Evolutionary conservation across 2,888 invertebrate species (phyloP).

Genomic region (Cynaeus angustus): DNA sequence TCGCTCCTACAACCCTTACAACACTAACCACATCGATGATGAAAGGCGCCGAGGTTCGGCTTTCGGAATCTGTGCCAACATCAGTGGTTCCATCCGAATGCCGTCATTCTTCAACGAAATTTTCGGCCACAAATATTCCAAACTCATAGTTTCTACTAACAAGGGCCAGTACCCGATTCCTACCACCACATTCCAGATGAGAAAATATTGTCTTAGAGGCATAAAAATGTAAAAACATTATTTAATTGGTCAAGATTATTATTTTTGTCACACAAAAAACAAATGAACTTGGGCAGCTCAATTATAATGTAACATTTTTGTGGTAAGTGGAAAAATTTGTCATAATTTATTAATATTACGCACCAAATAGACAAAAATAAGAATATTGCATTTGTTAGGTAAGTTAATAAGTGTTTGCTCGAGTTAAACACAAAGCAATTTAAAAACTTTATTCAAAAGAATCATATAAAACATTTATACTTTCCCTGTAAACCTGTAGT

Average conservation of each 20-base stretch:
- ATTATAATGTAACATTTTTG: too few relatives aligned
- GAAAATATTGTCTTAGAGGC: too few relatives aligned
- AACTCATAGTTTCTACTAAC: constrained; percentile 83
- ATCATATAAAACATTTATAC: constrained; percentile 62
- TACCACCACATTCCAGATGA: constrained; percentile 68
- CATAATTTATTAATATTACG: too few relatives aligned
- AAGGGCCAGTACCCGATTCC: constrained; percentile 86
- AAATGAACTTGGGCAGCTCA: too few relatives aligned
- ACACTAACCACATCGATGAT: constrained; percentile 89
- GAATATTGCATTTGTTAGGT: too few relatives aligned
- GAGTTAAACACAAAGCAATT: constrained; percentile 8
- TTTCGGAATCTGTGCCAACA: constrained; percentile 94
- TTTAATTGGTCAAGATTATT: too few relatives aligned
- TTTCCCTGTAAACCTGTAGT: constrained; percentile 73
- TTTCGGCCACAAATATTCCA: constrained; percentile 93
- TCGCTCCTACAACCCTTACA: constrained; percentile 89
- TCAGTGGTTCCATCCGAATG: constrained; percentile 97
- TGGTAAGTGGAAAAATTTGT: too few relatives aligned
- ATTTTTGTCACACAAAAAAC: too few relatives aligned
- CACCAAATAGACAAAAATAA: too few relatives aligned
- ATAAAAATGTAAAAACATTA: too few relatives aligned
- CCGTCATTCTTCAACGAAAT: constrained; percentile 95
- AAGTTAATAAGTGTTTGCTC: background rate
- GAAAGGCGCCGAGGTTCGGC: constrained; percentile 91
- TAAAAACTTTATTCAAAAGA: constrained; percentile 18